phyloP scores from a whole-genome alignment of 1,140 invertebrate species.

The Pectinophora gossypiella region DNA sequence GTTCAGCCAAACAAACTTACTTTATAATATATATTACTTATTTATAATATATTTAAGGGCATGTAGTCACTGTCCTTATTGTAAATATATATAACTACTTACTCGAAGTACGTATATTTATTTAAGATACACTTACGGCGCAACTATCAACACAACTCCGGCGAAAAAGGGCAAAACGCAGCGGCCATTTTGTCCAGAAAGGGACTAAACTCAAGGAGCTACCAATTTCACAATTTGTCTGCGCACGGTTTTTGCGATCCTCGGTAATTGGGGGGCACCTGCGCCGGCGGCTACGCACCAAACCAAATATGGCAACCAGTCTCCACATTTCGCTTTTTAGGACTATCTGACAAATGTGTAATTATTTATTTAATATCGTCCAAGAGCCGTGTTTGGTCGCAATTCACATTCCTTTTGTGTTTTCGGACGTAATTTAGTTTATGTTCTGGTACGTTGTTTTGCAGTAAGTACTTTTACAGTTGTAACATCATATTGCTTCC shows the following conservation, averaged over 20 bases:
- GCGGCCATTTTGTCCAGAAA: not conserved
- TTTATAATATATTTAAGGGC: too few relatives aligned
- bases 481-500: too few relatives aligned
- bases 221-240: constrained; percentile 71
- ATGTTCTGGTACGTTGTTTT: too few relatives aligned
- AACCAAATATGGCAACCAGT: constrained; percentile 56
- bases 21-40: too few relatives aligned
- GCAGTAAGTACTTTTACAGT: too few relatives aligned
- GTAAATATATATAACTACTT: too few relatives aligned
- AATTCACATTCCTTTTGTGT: constrained; percentile 49
- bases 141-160: not conserved
- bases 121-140: too few relatives aligned
- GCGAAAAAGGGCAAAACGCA: not conserved
- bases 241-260: constrained; percentile 56
- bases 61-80: too few relatives aligned
- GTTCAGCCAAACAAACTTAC: too few relatives aligned
- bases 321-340: constrained; percentile 57
- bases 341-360: constrained; percentile 70
- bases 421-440: too few relatives aligned
- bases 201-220: constrained; percentile 23
- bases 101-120: too few relatives aligned
- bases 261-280: constrained; percentile 63
- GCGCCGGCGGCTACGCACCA: constrained; percentile 35
- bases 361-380: constrained; percentile 72
- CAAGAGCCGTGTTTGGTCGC: constrained; percentile 49